A percentile compares a stretch with the other conserved stretches of the same genome.
phyloP scores from a whole-genome alignment of 2,113 vertebrate species.

The Peromyscus polionotus region DNA sequence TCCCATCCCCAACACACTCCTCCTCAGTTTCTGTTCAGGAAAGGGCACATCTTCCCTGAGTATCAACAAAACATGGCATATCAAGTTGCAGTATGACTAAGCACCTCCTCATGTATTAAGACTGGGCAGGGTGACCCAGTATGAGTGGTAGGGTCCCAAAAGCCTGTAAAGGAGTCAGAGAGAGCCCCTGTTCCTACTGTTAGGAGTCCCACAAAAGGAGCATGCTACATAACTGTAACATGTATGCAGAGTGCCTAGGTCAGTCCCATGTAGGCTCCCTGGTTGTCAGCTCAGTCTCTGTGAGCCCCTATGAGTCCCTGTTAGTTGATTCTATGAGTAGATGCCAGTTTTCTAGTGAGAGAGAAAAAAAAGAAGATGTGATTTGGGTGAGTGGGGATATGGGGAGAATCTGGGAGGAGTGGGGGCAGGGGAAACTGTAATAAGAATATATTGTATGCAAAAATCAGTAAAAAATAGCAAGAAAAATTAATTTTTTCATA shows the following conservation, averaged over 20 bases:
- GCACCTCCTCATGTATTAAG: neutral
- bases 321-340: neutral
- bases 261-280: neutral
- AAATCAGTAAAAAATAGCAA: neutral
- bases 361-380: neutral
- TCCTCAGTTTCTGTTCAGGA: neutral
- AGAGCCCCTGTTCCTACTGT: neutral
- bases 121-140: too few species aligned
- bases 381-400: neutral
- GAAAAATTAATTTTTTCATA: neutral
- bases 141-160: neutral
- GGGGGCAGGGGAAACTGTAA: neutral
- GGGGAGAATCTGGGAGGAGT: neutral
- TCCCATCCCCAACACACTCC: neutral
- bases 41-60: neutral
- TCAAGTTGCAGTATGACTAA: neutral
- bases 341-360: neutral
- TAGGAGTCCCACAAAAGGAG: neutral
- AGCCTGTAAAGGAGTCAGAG: neutral
- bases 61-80: neutral
- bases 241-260: too few species aligned
- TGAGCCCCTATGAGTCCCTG: neutral
- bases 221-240: neutral
- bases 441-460: neutral
- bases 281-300: neutral